These are phyloP conservation scores for Phrynocephalus forsythii DNA, from an alignment of 2,797 vertebrate species.

Conservation along the genomic window DNA sequence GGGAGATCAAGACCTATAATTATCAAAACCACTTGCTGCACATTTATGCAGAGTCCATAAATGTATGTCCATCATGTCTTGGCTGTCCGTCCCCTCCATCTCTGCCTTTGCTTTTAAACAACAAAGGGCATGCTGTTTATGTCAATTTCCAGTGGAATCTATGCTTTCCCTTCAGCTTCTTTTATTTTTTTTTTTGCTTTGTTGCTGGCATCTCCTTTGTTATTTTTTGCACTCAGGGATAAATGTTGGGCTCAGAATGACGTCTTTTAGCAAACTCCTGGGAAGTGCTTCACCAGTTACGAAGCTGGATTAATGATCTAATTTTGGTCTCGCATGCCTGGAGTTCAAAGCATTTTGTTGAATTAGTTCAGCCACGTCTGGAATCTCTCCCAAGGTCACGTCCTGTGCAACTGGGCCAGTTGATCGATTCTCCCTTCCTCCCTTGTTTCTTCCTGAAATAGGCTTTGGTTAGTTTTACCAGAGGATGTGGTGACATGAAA, in stretches of 20 bases:
- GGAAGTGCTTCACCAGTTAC: background rate
- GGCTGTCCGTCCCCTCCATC: too few species aligned
- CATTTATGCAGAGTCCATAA: background rate
- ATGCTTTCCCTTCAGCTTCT: background rate
- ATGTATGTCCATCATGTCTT: background rate
- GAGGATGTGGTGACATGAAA: slow-evolving; percentile 8
- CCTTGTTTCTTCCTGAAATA: slow-evolving; percentile 42
- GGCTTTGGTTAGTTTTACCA: background rate
- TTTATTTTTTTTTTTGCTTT: background rate
- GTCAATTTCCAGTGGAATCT: background rate
- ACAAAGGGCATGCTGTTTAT: background rate
- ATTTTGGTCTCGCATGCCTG: background rate
- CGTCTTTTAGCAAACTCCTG: background rate
- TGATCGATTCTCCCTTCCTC: background rate
- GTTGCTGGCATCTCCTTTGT: background rate
- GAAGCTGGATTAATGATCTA: slow-evolving; percentile 15
- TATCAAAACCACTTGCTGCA: background rate
- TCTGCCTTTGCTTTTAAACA: background rate
- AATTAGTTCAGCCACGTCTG: slow-evolving; percentile 13
- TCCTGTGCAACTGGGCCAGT: background rate
- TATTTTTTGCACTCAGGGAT: background rate
- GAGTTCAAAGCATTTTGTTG: slow-evolving; percentile 16
- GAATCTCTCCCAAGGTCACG: slow-evolving; percentile 15
- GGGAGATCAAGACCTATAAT: background rate
- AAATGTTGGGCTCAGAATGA: background rate